A percentile compares a stretch with the other conserved stretches of the same genome.
Conservation (phyloP, 2,888 invertebrate genomes). For the Hylaea fasciaria region DNA sequence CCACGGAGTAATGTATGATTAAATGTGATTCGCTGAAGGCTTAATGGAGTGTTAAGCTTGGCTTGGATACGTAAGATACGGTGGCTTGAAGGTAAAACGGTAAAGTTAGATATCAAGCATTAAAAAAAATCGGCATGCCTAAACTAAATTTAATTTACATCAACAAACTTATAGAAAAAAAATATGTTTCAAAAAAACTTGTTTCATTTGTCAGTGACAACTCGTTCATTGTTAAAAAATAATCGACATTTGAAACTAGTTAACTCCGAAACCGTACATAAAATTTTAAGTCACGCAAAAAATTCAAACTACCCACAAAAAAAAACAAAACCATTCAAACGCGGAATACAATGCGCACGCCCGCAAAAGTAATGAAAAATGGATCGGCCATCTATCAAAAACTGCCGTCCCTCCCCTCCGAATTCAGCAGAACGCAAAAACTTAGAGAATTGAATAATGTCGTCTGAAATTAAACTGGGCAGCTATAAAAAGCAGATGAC, state of each 20-base stretch:
- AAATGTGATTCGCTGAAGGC: conserved; percentile 20
- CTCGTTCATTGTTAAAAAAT: too few relatives aligned
- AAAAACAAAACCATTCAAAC: conserved; percentile 13
- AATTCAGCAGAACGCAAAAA: conserved; percentile 66
- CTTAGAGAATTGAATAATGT: conserved; percentile 78
- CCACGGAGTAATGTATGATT: conserved; percentile 35
- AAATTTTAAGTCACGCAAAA: not conserved
- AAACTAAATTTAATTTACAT: too few relatives aligned
- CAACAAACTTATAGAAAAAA: too few relatives aligned
- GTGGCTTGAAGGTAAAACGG: not conserved
- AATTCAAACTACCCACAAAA: conserved; percentile 17
- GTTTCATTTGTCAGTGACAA: too few relatives aligned
- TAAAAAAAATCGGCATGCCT: too few relatives aligned
- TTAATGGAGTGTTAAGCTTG: conserved; percentile 20
- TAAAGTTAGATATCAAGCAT: too few relatives aligned
- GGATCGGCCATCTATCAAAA: conserved; percentile 79
- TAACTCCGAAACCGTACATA: not conserved
- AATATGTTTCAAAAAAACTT: too few relatives aligned
- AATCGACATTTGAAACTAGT: not conserved
- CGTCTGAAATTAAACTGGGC: conserved; percentile 77
- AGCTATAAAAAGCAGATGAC: conserved; percentile 81
- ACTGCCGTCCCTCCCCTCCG: conserved; percentile 61
- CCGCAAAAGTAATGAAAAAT: conserved; percentile 71
- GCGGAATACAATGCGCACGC: conserved; percentile 23
- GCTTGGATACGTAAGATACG: conserved; percentile 13